Conservation (phyloP, 2,888 invertebrate species). For the Drosophila pegasa region DNA sequence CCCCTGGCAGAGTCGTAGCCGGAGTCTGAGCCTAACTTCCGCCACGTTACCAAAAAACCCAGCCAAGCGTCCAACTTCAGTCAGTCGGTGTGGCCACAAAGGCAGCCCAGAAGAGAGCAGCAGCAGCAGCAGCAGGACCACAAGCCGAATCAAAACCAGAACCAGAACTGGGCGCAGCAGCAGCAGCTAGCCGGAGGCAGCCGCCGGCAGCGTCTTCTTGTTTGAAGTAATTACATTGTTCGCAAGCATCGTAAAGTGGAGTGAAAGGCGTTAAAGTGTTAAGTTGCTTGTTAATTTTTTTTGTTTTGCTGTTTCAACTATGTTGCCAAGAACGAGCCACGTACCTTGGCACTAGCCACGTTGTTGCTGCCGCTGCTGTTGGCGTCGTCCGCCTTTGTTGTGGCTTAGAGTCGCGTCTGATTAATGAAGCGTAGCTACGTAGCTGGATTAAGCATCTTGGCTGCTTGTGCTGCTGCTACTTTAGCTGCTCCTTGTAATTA, state of each 20-base stretch:
- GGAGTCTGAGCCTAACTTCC: constrained; percentile 41
- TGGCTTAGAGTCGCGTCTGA: constrained; percentile 77
- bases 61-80: constrained; percentile 60
- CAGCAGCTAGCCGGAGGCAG: constrained; percentile 9
- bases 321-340: constrained; percentile 39
- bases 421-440: constrained; percentile 77
- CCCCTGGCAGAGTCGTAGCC: not conserved
- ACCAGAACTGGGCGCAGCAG: not conserved
- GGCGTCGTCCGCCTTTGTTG: constrained; percentile 62
- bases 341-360: constrained; percentile 21
- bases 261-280: constrained; percentile 81
- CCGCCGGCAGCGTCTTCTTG: constrained; percentile 53
- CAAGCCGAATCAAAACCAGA: not conserved
- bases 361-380: constrained; percentile 12
- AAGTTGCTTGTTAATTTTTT: constrained; percentile 81
- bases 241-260: constrained; percentile 76
- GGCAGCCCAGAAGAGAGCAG: constrained; percentile 10
- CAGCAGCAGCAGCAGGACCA: not conserved
- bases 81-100: constrained; percentile 41
- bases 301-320: constrained; percentile 45
- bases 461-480: constrained; percentile 26
- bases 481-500: constrained; percentile 66
- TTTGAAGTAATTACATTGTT: constrained; percentile 79
- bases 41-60: constrained; percentile 36
- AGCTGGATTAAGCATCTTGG: constrained; percentile 71